These are phyloP conservation scores for Drosophila asahinai DNA, from an alignment of 1,140 invertebrate species.

Conservation along the genomic window DNA sequence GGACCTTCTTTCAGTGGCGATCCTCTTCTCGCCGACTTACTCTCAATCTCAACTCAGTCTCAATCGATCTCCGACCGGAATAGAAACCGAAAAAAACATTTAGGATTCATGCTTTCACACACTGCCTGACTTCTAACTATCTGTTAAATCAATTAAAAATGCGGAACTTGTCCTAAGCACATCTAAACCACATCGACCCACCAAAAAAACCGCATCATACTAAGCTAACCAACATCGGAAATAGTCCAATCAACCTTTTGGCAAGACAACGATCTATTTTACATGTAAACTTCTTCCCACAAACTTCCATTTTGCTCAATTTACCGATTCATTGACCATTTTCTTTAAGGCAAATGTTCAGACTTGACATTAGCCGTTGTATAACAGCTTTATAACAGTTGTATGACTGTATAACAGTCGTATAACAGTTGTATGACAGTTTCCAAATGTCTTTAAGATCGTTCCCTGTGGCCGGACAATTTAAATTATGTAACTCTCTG, in stretches of 20 bases:
- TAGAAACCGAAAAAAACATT: constrained; percentile 1
- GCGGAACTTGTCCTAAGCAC: constrained; percentile 45
- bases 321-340: neutral
- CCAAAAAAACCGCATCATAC: constrained; percentile 19
- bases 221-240: constrained; percentile 22
- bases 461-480: neutral
- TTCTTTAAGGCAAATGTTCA: constrained; percentile 2
- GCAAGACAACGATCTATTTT: constrained; percentile 23
- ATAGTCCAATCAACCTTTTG: constrained; percentile 20
- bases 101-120: constrained; percentile 54
- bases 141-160: constrained; percentile 44
- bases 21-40: constrained; percentile 47
- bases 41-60: constrained; percentile 29
- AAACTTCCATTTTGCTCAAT: constrained; percentile 1
- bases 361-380: neutral
- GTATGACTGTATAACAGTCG: constrained; percentile 1
- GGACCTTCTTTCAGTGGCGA: constrained; percentile 21
- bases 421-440: constrained; percentile 1
- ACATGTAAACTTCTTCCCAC: constrained; percentile 10
- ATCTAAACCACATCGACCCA: constrained; percentile 19
- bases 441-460: neutral
- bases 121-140: constrained; percentile 49
- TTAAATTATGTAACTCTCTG: constrained; percentile 4
- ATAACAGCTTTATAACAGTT: constrained; percentile 1
- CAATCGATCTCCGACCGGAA: constrained; percentile 9